phyloP scores from a whole-genome alignment of 2,888 invertebrate species.

The Busseola fusca region DNA sequence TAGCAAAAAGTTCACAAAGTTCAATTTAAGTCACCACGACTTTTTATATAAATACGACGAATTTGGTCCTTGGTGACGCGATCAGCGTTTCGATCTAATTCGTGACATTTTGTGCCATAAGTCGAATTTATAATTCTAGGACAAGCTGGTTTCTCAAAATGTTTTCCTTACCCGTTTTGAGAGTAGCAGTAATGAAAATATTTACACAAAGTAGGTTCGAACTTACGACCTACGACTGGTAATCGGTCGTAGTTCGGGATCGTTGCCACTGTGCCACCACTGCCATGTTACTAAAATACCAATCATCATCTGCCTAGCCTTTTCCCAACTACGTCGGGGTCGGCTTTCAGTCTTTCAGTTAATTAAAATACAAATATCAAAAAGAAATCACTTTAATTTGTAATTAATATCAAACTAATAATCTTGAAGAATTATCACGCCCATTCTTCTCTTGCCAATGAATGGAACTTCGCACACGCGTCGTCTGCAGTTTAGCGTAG shows the following conservation, averaged over 20 bases:
- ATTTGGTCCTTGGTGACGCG: background rate
- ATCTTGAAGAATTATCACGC: background rate
- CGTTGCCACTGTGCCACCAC: too few species aligned
- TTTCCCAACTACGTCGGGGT: too few species aligned
- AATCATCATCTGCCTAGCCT: too few species aligned
- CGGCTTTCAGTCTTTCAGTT: too few species aligned
- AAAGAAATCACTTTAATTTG: background rate
- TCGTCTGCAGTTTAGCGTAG: conserved; percentile 21
- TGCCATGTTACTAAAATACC: too few species aligned
- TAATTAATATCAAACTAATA: background rate
- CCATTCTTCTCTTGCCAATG: background rate
- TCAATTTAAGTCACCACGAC: conserved; percentile 7
- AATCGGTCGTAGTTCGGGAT: too few species aligned
- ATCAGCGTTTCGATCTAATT: background rate
- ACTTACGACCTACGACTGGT: background rate
- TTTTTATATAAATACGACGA: conserved; percentile 17
- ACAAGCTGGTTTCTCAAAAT: too few species aligned
- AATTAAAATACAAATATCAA: too few species aligned
- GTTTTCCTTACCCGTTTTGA: too few species aligned
- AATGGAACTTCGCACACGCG: conserved; percentile 5
- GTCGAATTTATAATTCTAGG: too few species aligned
- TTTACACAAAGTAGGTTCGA: too few species aligned
- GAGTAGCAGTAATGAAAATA: too few species aligned
- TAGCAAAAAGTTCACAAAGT: conserved; percentile 28
- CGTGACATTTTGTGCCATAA: background rate